Conservation (phyloP, 1,140 invertebrate species). For the Spodoptera litura region DNA sequence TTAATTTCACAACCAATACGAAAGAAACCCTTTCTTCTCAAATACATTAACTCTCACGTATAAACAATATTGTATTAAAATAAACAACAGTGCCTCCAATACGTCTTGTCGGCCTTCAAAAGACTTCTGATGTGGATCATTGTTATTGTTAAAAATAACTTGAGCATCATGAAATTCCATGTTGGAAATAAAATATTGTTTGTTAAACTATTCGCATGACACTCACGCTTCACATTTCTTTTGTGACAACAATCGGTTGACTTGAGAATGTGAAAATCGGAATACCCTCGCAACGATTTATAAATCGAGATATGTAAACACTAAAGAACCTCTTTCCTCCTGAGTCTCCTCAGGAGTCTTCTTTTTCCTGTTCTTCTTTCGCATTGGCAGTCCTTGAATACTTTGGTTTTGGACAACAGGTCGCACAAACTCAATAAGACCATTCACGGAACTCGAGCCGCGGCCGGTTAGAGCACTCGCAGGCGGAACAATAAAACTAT, state of each 20-base stretch:
- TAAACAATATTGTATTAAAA: neutral
- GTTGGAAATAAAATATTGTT: conserved; percentile 16
- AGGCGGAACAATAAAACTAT: conserved; percentile 40
- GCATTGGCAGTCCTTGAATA: conserved; percentile 83
- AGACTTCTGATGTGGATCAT: conserved; percentile 19
- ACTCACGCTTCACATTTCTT: conserved; percentile 4
- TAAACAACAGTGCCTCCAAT: neutral
- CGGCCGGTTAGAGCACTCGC: conserved; percentile 27
- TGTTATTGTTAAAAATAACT: conserved; percentile 20
- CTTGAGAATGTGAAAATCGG: conserved; percentile 12
- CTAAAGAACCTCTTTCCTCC: conserved; percentile 66
- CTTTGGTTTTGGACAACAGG: conserved; percentile 77
- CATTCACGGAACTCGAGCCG: conserved; percentile 62
- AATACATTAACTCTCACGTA: neutral
- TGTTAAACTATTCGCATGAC: conserved; percentile 6
- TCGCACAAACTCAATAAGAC: conserved; percentile 77
- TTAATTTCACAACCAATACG: conserved; percentile 27
- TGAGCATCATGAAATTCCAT: conserved; percentile 27
- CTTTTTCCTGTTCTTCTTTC: conserved; percentile 84
- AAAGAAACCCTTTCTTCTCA: conserved; percentile 17
- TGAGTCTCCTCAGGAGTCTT: conserved; percentile 71
- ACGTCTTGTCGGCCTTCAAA: conserved; percentile 7
- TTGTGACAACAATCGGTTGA: conserved; percentile 14
- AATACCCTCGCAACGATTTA: conserved; percentile 48
- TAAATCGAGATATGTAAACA: conserved; percentile 24